phyloP scores from a whole-genome alignment of 2,113 vertebrate species.

The Psittacula cyanocephala region DNA sequence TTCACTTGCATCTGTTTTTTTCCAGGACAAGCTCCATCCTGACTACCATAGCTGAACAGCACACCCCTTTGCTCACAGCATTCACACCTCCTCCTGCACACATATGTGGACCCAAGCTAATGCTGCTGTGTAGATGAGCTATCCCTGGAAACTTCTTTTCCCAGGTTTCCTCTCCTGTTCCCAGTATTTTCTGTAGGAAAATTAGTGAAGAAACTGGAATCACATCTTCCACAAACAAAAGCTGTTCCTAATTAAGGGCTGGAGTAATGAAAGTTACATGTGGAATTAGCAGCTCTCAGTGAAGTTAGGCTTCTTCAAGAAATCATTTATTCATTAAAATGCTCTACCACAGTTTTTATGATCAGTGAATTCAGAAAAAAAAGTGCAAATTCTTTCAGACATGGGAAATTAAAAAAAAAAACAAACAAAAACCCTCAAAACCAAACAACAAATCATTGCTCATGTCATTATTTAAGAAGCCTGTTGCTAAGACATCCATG shows the following conservation, averaged over 20 bases:
- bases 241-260: background rate
- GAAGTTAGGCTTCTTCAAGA: background rate
- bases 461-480: background rate
- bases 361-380: background rate
- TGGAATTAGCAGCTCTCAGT: background rate
- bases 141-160: background rate
- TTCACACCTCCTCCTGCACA: background rate
- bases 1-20: background rate
- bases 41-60: background rate
- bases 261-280: background rate
- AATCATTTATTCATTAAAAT: background rate
- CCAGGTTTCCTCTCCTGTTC: background rate
- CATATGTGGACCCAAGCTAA: accelerated
- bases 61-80: accelerated
- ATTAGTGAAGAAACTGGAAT: background rate
- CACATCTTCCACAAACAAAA: background rate
- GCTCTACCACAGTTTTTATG: background rate
- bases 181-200: background rate
- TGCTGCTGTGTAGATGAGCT: background rate
- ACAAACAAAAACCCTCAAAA: background rate
- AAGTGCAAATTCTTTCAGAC: background rate
- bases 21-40: background rate
- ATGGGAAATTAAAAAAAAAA: background rate
- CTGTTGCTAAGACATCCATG: background rate
- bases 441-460: background rate